Percentiles rank a stretch among this genome's conserved stretches.
Conservation (phyloP, 2,797 vertebrate species). For the Menidia menidia region DNA sequence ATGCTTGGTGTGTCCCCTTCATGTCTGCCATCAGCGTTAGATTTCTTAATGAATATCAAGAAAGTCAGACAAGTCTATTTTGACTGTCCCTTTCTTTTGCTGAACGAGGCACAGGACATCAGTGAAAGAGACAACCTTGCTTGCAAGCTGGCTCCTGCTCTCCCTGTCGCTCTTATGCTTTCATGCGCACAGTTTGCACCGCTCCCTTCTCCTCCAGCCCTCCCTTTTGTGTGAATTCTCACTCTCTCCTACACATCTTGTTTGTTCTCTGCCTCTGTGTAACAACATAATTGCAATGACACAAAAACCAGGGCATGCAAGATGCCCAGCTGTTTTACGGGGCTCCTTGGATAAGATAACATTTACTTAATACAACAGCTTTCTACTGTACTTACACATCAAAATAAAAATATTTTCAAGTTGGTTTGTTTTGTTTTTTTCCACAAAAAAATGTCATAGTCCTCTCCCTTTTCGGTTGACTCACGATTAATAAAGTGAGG, state of each 20-base stretch:
- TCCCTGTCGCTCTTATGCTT: constrained; percentile 62
- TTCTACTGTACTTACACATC: constrained; percentile 49
- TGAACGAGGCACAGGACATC: constrained; percentile 80
- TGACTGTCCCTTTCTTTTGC: constrained; percentile 77
- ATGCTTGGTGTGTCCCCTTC: constrained; percentile 35
- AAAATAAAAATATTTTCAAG: constrained; percentile 20
- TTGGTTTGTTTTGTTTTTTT: neutral
- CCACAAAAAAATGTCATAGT: neutral
- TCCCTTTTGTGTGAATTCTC: constrained; percentile 63
- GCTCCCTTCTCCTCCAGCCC: constrained; percentile 65
- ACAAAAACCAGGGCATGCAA: constrained; percentile 77
- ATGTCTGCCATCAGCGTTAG: constrained; percentile 22
- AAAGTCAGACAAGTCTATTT: constrained; percentile 59
- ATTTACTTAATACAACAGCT: constrained; percentile 79
- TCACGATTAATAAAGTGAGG: constrained; percentile 1
- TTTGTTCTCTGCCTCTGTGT: constrained; percentile 59
- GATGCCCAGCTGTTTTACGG: constrained; percentile 84
- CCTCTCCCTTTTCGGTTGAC: neutral
- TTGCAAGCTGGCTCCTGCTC: constrained; percentile 58
- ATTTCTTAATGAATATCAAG: constrained; percentile 48
- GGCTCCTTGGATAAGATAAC: constrained; percentile 57
- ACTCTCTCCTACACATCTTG: constrained; percentile 55
- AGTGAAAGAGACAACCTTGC: constrained; percentile 54
- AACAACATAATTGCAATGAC: constrained; percentile 84
- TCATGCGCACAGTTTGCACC: constrained; percentile 76